Conservation (phyloP, 92 coral and sea anemone genomes). For the Palythoa grandis region DNA sequence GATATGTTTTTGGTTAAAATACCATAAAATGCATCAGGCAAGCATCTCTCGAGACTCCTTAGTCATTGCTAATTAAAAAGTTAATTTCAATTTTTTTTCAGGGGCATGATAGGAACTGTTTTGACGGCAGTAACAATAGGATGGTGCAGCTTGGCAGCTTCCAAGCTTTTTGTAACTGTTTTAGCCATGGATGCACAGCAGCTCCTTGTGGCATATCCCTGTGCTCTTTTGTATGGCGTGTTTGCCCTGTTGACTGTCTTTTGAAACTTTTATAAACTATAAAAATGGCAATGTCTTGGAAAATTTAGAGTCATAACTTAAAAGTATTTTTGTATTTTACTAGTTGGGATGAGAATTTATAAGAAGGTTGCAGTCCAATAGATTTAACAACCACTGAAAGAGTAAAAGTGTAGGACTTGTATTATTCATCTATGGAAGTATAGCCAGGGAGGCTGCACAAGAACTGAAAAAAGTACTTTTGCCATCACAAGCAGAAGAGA, state of each 20-base stretch:
- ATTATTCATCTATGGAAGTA: too few species aligned
- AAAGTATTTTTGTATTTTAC: slow-evolving; percentile 1
- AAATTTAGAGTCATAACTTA: neutral
- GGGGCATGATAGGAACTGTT: slow-evolving; percentile 87
- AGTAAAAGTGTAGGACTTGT: neutral
- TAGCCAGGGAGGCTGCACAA: too few species aligned
- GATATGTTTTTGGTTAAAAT: too few species aligned
- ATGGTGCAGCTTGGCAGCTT: slow-evolving; percentile 90
- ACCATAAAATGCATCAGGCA: too few species aligned
- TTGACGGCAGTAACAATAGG: slow-evolving; percentile 85
- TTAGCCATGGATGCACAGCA: slow-evolving; percentile 93
- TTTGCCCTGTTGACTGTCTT: slow-evolving; percentile 89
- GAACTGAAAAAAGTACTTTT: too few species aligned
- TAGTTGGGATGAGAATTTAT: neutral
- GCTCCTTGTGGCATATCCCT: slow-evolving; percentile 86
- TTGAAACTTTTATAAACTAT: slow-evolving; percentile 6
- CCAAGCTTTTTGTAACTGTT: slow-evolving; percentile 87
- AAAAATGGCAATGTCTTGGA: neutral
- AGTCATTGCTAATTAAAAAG: too few species aligned
- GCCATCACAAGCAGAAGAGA: too few species aligned
- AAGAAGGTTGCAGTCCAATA: neutral
- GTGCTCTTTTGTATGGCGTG: slow-evolving; percentile 88
- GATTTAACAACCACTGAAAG: neutral
- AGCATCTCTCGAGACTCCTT: too few species aligned
- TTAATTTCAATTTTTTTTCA: slow-evolving; percentile 26